Evolutionary conservation across 2,113 vertebrate species (phyloP).

Genomic region (Notarius quadriscutis): DNA sequence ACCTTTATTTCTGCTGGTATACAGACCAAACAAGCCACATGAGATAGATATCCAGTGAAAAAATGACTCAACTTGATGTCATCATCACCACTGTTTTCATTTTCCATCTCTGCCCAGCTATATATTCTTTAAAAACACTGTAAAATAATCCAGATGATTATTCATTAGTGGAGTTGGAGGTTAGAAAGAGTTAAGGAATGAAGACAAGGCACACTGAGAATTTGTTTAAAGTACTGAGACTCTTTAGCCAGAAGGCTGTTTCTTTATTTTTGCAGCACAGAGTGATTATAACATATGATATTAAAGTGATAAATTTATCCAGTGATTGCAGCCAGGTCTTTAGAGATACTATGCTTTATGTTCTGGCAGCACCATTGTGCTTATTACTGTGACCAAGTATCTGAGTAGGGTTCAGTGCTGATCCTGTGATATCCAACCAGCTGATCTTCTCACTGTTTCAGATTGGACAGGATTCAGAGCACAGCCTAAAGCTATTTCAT

Average conservation of each 20-base stretch:
- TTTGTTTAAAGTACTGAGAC: conserved; percentile 23
- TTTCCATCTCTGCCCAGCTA: conserved; percentile 27
- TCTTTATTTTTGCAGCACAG: conserved; percentile 30
- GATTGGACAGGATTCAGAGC: conserved; percentile 14
- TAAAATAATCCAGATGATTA: conserved; percentile 15
- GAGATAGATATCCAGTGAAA: conserved; percentile 21
- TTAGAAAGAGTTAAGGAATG: not conserved
- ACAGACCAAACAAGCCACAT: conserved; percentile 33
- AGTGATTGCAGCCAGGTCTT: conserved; percentile 23
- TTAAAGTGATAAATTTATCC: conserved; percentile 34
- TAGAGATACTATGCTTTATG: not conserved
- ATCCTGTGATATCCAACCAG: conserved; percentile 29
- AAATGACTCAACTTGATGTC: conserved; percentile 24
- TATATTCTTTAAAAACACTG: conserved; percentile 16
- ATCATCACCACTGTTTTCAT: conserved; percentile 23
- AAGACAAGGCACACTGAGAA: conserved; percentile 9
- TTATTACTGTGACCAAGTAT: conserved; percentile 40
- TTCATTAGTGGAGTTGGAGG: not conserved
- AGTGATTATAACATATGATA: conserved; percentile 10
- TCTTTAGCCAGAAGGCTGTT: not conserved
- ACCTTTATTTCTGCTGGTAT: conserved; percentile 37
- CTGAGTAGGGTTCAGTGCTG: conserved; percentile 18
- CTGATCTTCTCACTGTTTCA: conserved; percentile 17
- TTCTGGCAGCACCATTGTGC: conserved; percentile 4
- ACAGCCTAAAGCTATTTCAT: conserved; percentile 15